Evolutionary conservation across 2,888 invertebrate species (phyloP), one percentile per base, ranked within the genome.

Genomic region (Drosophila prostipennis): DNA sequence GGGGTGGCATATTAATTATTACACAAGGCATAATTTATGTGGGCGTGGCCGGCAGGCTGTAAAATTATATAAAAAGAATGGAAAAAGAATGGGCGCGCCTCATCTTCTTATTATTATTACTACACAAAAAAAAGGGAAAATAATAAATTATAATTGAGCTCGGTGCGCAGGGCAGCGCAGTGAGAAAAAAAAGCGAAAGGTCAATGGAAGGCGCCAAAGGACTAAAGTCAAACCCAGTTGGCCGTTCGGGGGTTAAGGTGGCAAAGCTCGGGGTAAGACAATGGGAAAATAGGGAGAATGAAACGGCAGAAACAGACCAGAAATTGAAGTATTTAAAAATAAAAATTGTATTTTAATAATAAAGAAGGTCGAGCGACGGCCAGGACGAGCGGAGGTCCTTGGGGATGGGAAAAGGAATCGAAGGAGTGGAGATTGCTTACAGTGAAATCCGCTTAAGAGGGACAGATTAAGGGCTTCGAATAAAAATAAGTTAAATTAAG

Each of bases 1-100:
- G 49, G 45, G 49, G 45, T 73, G 75, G 78, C 86, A 87, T 79
- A 85, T 89, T 89, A 89, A 89, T 87, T 89, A 89, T 80, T 80
- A 78, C 71, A 79, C 80, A 80, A 88, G 87, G 75, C 73, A 78
- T 71, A 74, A 80, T 86, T 82, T 88, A 80, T 65, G 58, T 55
- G 64, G 80, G 80, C 61, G 75, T 76, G 74, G 65, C 57, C 57
- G 69, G 34, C 57, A 67, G 68, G 52, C 74, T 61, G 76, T 51
- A 68, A 67, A 79, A 77, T 67, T 69, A 70, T 74, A 65, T 69
- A 49, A 39, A 58, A 53, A 72, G 57, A 52, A 64, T 51, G 61
- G 59, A 57, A 54, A 32, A 55, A 32, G 46, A 67, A 45, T 53
- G 52, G 63, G 36, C 61, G 19, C 3, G 70, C 67, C 43, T 61